Evolutionary conservation across 2,797 vertebrate genomes (phyloP), one percentile per base, ranked within the genome.

Genomic region (Cirrhinus mrigala): DNA sequence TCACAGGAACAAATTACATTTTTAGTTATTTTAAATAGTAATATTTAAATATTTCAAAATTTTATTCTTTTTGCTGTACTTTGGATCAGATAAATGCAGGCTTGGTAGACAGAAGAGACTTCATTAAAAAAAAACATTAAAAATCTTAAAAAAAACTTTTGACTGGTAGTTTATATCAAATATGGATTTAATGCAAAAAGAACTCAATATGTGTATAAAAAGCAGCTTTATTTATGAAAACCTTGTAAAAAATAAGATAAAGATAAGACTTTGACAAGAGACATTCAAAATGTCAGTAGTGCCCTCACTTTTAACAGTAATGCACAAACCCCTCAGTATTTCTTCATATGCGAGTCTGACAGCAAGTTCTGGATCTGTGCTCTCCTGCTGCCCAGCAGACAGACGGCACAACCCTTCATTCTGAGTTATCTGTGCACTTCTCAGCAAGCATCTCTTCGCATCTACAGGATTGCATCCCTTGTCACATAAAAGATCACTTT

Each of bases 141-240:
- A 33, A 33, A 1, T 33, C 33, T 33, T 33, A 33, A 3, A 1
- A 29, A 3, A 29, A 29, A 29, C 29, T 29, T 29, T 29, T 29
- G 29, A 29, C 29, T 29, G 29, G 29, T 29, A 29, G 33, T 33
- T 33, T 33, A 33, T 62, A 27, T 62, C 12, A 62, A 62, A 62
- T 62, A 15, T 62, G 84, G 3, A 1, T 50, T 4, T 11, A 16
- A 75, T 29, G 40, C 22, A 85, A 64, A 50, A n/a, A 37, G 4
- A 62, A 24, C n/a, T 29, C 18, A 33, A 2, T 20, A 37, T 62
- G 48, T 73, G 74, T 94, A 90, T 84, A 92, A 94, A 94, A 93
- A 40, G 7, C 74, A 66, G 85, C 79, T 95, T 95, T 95, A 96
- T 95, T 95, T 94, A 94, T 89, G 91, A 95, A 96, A 96, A 94